These are phyloP conservation scores for Azemiops feae DNA, from an alignment of 2,113 vertebrate species.

Conservation along the genomic window DNA sequence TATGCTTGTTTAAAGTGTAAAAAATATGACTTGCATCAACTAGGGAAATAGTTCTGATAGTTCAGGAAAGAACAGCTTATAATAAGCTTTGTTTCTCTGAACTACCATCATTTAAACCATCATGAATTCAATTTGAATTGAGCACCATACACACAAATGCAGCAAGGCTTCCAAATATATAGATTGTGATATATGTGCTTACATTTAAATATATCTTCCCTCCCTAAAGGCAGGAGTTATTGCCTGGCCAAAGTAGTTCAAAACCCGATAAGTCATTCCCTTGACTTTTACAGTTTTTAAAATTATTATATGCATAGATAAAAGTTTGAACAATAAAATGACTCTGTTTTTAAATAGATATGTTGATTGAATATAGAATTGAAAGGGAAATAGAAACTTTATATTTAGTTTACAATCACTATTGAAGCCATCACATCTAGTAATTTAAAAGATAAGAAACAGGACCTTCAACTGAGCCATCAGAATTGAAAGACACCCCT, in stretches of 20 bases:
- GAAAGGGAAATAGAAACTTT: slow-evolving; percentile 1
- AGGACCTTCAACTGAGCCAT: not conserved
- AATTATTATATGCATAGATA: slow-evolving; percentile 52
- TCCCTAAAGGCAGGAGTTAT: not conserved
- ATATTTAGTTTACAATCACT: slow-evolving; percentile 18
- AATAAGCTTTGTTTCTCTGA: not conserved
- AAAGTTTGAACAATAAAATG: not conserved
- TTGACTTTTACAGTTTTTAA: slow-evolving; percentile 19
- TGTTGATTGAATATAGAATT: slow-evolving; percentile 27
- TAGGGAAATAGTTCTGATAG: slow-evolving; percentile 31
- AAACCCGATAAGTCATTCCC: slow-evolving; percentile 19
- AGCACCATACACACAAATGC: not conserved
- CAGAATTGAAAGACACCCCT: not conserved
- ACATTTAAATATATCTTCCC: not conserved
- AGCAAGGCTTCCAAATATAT: not conserved
- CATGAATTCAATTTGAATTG: not conserved
- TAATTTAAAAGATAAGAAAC: not conserved
- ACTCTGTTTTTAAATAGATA: slow-evolving; percentile 25
- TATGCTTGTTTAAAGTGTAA: slow-evolving; percentile 41
- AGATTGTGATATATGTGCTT: not conserved
- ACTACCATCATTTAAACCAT: not conserved
- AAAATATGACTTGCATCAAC: not conserved
- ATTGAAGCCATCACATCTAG: not conserved
- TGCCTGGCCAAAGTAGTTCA: slow-evolving; percentile 26
- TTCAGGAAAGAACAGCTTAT: not conserved